Evolutionary conservation across 2,888 invertebrate species (phyloP).

Genomic region (Aethes cnicana): DNA sequence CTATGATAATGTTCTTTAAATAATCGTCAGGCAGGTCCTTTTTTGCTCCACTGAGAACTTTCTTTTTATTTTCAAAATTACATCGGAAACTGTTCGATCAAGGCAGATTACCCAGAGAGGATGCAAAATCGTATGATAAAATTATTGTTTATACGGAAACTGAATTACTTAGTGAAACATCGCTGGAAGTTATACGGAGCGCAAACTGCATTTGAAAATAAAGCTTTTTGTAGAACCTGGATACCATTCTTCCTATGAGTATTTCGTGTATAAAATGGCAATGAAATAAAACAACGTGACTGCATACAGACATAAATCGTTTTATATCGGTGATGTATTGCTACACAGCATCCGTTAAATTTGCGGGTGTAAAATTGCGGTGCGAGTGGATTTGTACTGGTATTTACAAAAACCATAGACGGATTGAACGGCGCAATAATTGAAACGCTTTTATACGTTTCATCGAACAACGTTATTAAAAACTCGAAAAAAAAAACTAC

Average conservation of each 20-base stretch:
- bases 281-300: conserved; percentile 44
- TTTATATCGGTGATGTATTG: conserved; percentile 57
- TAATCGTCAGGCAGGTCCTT: conserved; percentile 52
- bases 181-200: too few species aligned
- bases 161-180: too few species aligned
- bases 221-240: too few species aligned
- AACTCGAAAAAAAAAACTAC: too few species aligned
- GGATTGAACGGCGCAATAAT: conserved; percentile 41
- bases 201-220: too few species aligned
- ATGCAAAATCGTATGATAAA: conserved; percentile 55
- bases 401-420: conserved; percentile 51
- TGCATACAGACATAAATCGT: conserved; percentile 48
- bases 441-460: conserved; percentile 41
- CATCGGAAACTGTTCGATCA: conserved; percentile 47
- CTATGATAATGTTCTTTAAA: conserved; percentile 55
- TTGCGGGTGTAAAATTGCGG: conserved; percentile 47
- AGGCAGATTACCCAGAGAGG: conserved; percentile 31
- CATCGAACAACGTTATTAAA: not conserved
- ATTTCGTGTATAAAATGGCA: conserved; percentile 40
- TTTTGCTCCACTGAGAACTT: conserved; percentile 42
- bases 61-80: conserved; percentile 61
- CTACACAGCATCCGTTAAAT: conserved; percentile 50
- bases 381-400: conserved; percentile 34
- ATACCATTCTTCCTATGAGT: conserved; percentile 25
- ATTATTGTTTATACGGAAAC: conserved; percentile 59